Conservation (phyloP, 1,140 invertebrate genomes). For the Drosophila pallidifrons region DNA sequence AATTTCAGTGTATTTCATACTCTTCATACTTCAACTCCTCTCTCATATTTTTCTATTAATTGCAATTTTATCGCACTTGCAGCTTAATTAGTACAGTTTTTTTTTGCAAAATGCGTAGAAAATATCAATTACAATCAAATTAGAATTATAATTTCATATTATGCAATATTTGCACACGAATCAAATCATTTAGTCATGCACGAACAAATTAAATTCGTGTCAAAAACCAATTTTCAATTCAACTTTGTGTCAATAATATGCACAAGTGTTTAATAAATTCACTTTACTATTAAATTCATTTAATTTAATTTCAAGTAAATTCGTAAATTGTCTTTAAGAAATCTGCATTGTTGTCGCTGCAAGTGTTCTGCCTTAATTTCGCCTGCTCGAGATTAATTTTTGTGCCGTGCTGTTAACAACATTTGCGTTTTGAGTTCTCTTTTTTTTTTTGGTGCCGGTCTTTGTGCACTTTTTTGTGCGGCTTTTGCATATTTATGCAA, state of each 20-base stretch:
- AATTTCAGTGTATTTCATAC: background rate
- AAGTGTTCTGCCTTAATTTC: constrained; percentile 12
- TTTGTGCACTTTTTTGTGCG: constrained; percentile 35
- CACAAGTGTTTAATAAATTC: too few relatives aligned
- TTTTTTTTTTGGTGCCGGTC: constrained; percentile 1
- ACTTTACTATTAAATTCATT: background rate
- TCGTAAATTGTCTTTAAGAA: background rate
- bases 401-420: constrained; percentile 21
- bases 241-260: constrained; percentile 3
- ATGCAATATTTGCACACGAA: constrained; percentile 46
- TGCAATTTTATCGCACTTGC: constrained; percentile 28
- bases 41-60: background rate
- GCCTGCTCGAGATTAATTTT: constrained; percentile 26
- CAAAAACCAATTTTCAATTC: constrained; percentile 1
- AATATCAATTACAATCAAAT: constrained; percentile 64
- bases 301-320: background rate
- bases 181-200: constrained; percentile 46
- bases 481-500: constrained; percentile 61
- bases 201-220: constrained; percentile 38
- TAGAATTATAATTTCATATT: constrained; percentile 63
- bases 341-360: background rate
- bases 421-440: background rate
- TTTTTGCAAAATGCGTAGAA: constrained; percentile 5
- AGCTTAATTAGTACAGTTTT: constrained; percentile 55
- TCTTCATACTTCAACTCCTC: background rate